Evolutionary conservation across 2,888 invertebrate species (phyloP).

Genomic region (Sphaeridia pumilis): DNA sequence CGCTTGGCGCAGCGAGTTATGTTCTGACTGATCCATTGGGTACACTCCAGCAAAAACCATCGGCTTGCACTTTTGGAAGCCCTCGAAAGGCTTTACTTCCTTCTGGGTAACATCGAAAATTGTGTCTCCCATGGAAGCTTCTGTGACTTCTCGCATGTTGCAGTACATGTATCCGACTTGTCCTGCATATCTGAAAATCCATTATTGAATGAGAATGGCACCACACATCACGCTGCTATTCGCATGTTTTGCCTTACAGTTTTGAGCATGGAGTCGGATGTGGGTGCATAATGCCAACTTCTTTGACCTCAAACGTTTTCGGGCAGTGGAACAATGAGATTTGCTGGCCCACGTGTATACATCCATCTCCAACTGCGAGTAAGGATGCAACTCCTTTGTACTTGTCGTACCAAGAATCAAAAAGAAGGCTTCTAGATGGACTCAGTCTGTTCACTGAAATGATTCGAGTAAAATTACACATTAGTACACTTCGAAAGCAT

Average conservation of each 20-base stretch:
- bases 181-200: slow-evolving; percentile 53
- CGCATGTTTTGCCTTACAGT: slow-evolving; percentile 54
- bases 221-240: too few relatives aligned
- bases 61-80: slow-evolving; percentile 58
- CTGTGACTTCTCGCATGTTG: slow-evolving; percentile 61
- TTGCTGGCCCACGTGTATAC: slow-evolving; percentile 57
- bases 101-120: slow-evolving; percentile 48
- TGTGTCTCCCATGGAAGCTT: slow-evolving; percentile 68
- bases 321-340: slow-evolving; percentile 58
- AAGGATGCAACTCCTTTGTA: slow-evolving; percentile 70
- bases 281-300: slow-evolving; percentile 67
- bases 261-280: slow-evolving; percentile 53
- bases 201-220: too few relatives aligned
- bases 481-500: neutral
- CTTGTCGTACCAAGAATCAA: slow-evolving; percentile 88
- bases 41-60: slow-evolving; percentile 84
- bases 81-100: slow-evolving; percentile 49
- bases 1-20: slow-evolving; percentile 58
- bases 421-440: slow-evolving; percentile 67
- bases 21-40: slow-evolving; percentile 81
- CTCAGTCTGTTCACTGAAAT: slow-evolving; percentile 43
- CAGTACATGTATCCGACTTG: slow-evolving; percentile 85
- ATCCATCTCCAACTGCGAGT: slow-evolving; percentile 66
- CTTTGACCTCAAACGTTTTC: slow-evolving; percentile 66
- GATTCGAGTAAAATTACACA: neutral